A percentile compares a stretch with the other conserved stretches of the same genome.
phyloP scores from a whole-genome alignment of 2,113 vertebrate species.

The Cyprinus carpio region DNA sequence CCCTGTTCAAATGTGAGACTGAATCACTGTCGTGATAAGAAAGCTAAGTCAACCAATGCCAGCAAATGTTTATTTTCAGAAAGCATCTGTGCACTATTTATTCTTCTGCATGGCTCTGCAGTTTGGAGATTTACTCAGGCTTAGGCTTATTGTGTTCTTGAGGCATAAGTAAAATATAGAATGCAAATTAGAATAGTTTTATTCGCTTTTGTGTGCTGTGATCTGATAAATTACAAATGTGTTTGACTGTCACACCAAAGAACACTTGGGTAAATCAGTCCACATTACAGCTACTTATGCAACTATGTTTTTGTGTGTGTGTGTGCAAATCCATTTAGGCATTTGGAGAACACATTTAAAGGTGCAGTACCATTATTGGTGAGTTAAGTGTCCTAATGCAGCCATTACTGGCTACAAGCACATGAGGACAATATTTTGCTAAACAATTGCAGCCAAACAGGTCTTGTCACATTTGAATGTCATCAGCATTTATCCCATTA shows the following conservation, averaged over 20 bases:
- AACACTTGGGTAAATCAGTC: not conserved
- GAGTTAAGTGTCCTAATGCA: not conserved
- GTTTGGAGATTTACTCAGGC: slow-evolving; percentile 12
- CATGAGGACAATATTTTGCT: not conserved
- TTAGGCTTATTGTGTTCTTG: slow-evolving; percentile 1
- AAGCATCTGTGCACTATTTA: not conserved
- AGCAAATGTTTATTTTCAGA: slow-evolving; percentile 13
- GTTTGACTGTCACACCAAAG: not conserved
- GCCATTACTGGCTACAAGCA: not conserved
- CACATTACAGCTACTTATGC: not conserved
- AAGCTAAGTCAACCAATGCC: not conserved
- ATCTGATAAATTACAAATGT: slow-evolving; percentile 16
- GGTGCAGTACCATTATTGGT: not conserved
- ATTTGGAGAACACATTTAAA: slow-evolving; percentile 24
- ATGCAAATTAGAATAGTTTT: not conserved
- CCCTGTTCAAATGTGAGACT: not conserved
- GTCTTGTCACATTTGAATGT: not conserved
- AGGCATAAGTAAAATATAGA: slow-evolving; percentile 7
- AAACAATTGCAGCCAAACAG: not conserved
- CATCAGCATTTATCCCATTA: not conserved
- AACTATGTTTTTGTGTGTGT: not conserved
- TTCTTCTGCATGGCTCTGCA: not conserved
- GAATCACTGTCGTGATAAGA: not conserved
- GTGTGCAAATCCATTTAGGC: not conserved
- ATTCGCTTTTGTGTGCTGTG: not conserved